Conservation (phyloP, 2,113 vertebrate genomes). For the Prunella fulvescens region DNA sequence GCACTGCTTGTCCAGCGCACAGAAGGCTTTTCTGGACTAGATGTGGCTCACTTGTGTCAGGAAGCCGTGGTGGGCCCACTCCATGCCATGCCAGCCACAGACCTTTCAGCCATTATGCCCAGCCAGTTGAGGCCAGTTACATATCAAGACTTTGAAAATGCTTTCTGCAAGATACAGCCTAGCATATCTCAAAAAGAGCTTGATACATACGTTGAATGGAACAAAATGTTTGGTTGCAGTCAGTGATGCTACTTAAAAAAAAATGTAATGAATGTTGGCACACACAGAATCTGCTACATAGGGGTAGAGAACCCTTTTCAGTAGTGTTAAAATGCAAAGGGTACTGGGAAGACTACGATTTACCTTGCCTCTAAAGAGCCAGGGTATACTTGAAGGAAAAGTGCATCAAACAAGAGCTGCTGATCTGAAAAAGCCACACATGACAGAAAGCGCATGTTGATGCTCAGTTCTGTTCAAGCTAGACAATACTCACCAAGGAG, state of each 20-base stretch:
- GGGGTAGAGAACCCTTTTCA: slow-evolving; percentile 79
- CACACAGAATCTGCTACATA: slow-evolving; percentile 78
- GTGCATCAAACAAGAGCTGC: slow-evolving; percentile 78
- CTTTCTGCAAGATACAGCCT: slow-evolving; percentile 99
- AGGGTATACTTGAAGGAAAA: slow-evolving; percentile 81
- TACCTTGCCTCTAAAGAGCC: slow-evolving; percentile 78
- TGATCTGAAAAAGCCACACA: slow-evolving; percentile 79
- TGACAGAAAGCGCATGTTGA: slow-evolving; percentile 78
- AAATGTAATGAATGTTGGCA: slow-evolving; percentile 78
- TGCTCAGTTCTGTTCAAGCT: slow-evolving; percentile 81
- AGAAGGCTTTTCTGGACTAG: slow-evolving; percentile 97
- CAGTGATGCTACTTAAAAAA: slow-evolving; percentile 81
- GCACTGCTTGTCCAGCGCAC: slow-evolving; percentile 96
- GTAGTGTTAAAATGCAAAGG: slow-evolving; percentile 77
- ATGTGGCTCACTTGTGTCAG: slow-evolving; percentile 94
- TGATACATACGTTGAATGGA: slow-evolving; percentile 98
- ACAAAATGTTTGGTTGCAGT: slow-evolving; percentile 99
- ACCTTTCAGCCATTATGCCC: slow-evolving; percentile 92
- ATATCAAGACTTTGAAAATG: slow-evolving; percentile 99
- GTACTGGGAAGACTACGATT: slow-evolving; percentile 76
- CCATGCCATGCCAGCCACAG: slow-evolving; percentile 88
- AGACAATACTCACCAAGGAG: slow-evolving; percentile 82
- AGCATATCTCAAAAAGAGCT: slow-evolving; percentile 99
- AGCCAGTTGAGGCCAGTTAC: slow-evolving; percentile 95
- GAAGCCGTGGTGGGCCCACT: slow-evolving; percentile 92